Conservation (phyloP, 1,140 invertebrate genomes). For the Apis dorsata region DNA sequence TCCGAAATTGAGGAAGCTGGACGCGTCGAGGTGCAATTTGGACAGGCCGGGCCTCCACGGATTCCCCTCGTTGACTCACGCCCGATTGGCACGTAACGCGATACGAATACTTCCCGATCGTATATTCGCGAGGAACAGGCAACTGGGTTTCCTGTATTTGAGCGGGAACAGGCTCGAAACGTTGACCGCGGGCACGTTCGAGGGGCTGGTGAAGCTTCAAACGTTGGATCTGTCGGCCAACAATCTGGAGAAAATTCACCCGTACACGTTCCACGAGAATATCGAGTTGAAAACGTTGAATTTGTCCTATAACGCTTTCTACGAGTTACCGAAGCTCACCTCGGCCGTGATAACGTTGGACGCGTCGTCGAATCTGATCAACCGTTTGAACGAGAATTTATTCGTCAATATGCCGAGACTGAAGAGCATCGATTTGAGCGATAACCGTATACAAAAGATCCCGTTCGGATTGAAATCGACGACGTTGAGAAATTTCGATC, state of each 20-base stretch:
- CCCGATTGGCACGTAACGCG: constrained; percentile 82
- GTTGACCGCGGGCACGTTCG: constrained; percentile 76
- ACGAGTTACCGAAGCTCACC: constrained; percentile 64
- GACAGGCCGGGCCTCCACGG: constrained; percentile 82
- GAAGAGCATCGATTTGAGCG: constrained; percentile 80
- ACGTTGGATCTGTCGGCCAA: constrained; percentile 84
- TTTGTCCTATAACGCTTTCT: constrained; percentile 83
- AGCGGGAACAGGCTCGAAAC: constrained; percentile 83
- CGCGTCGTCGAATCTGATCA: constrained; percentile 84
- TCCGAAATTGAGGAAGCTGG: constrained; percentile 79
- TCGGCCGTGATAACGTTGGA: constrained; percentile 77
- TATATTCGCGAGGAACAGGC: constrained; percentile 83
- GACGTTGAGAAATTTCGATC: constrained; percentile 63
- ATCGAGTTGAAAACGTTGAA: constrained; percentile 82
- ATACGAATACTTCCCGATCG: constrained; percentile 80
- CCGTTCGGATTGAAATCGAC: constrained; percentile 60
- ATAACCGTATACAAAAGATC: constrained; percentile 69
- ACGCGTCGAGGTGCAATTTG: constrained; percentile 84
- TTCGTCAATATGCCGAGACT: constrained; percentile 81
- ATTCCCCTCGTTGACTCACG: constrained; percentile 82
- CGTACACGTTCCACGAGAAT: constrained; percentile 81
- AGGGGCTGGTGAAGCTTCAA: constrained; percentile 78
- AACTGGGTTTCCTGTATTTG: constrained; percentile 82
- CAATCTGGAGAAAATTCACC: constrained; percentile 80
- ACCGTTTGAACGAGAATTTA: constrained; percentile 79